A percentile compares a stretch with the other conserved stretches of the same genome.
These are phyloP conservation scores for Magallana nippona DNA, from an alignment of 2,888 invertebrate species.

Conservation along the genomic window DNA sequence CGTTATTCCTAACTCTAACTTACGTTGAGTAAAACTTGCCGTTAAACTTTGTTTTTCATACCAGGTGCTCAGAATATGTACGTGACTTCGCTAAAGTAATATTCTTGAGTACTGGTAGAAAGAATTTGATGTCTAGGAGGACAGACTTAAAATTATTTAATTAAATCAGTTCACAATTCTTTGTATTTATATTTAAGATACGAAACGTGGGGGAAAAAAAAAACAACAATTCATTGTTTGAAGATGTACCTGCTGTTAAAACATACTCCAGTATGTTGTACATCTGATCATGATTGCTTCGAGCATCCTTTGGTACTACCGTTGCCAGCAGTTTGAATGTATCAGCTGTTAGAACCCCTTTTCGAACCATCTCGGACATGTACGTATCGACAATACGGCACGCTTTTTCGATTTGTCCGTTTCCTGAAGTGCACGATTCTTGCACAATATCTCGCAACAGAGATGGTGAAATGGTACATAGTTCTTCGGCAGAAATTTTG, in stretches of 20 bases:
- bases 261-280: constrained; percentile 75
- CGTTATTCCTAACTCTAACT: too few relatives aligned
- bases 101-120: too few relatives aligned
- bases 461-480: constrained; percentile 73
- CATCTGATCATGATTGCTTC: constrained; percentile 72
- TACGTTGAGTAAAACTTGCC: too few relatives aligned
- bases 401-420: constrained; percentile 60
- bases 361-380: constrained; percentile 72
- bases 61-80: too few relatives aligned
- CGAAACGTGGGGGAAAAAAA: too few relatives aligned
- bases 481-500: constrained; percentile 69
- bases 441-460: constrained; percentile 72
- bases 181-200: too few relatives aligned
- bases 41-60: too few relatives aligned
- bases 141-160: too few relatives aligned
- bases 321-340: constrained; percentile 74
- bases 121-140: too few relatives aligned
- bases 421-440: constrained; percentile 62
- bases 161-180: too few relatives aligned
- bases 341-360: constrained; percentile 73
- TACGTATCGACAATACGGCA: constrained; percentile 74
- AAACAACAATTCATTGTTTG: too few relatives aligned
- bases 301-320: constrained; percentile 69
- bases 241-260: constrained; percentile 70
- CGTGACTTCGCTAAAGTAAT: too few relatives aligned